Base-by-base conservation (phyloP, 2,888 invertebrate species). In the Sinelater perroti region DNA sequence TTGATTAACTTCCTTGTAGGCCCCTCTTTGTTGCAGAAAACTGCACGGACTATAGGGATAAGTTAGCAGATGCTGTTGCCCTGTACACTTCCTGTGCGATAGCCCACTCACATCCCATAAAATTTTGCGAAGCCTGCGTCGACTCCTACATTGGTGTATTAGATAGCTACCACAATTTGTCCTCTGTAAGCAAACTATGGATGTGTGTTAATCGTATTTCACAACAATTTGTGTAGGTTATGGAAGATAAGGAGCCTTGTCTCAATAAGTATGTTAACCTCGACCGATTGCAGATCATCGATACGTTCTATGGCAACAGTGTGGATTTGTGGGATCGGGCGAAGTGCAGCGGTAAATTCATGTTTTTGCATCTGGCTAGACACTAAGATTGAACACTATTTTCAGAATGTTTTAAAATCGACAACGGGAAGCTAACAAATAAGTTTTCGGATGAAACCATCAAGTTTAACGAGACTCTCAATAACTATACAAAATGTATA, bases 311-410 rank as follows among this genome's bases (percentile, higher is more conserved):
- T 75, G 72, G 80, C 36, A 83, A 81, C 67, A 82, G 83, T 63
- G 67, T 78, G 54, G 73, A 79, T 65, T 74, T 87, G 61, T 88
- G 87, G 87, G 73, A 78, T 17, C 81, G 82, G 71, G 87, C 85
- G 46, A 82, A 84, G 67, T 88, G 88, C 75, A 78, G 83, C 75
- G 82, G 88, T 87, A n/a, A n/a, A n/a, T n/a, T n/a, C n/a, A n/a
- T n/a, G n/a, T n/a, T n/a, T n/a, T n/a, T n/a, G n/a, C n/a, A n/a
- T n/a, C n/a, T n/a, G n/a, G n/a, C n/a, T n/a, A n/a, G n/a, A n/a
- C n/a, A n/a, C n/a, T n/a, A n/a, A n/a, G n/a, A n/a, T n/a, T n/a
- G n/a, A n/a, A n/a, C n/a, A n/a, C n/a, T 16, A 8, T 54, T 80
- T 81, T 59, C 71, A 87, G 87, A 79, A 70, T 87, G 87, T 72